Evolutionary conservation across 2,797 vertebrate genomes (phyloP).

Genomic region (Eremophila alpestris): DNA sequence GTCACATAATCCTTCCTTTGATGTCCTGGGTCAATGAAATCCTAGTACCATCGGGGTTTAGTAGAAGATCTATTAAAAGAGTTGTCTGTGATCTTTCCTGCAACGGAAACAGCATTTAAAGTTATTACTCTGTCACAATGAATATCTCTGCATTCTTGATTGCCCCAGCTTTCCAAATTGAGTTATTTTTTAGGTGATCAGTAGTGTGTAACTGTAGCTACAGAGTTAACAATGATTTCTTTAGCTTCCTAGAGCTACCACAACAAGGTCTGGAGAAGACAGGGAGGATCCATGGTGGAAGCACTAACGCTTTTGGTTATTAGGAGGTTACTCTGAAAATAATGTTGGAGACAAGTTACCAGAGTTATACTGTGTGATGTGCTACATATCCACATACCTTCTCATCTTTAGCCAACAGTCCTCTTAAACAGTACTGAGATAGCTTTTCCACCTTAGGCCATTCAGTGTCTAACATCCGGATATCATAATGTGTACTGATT

Average conservation of each 20-base stretch:
- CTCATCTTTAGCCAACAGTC: neutral
- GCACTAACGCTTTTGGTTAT: neutral
- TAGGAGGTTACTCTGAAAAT: neutral
- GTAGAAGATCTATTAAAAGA: slow-evolving; percentile 64
- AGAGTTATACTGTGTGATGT: neutral
- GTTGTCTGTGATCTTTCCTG: slow-evolving; percentile 74
- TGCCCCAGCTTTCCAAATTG: neutral
- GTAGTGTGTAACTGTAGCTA: neutral
- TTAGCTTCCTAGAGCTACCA: neutral
- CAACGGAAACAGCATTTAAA: slow-evolving; percentile 71
- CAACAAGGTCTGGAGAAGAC: neutral
- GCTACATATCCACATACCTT: neutral
- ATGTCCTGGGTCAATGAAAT: slow-evolving; percentile 70
- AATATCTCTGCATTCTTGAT: neutral
- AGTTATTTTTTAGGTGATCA: neutral
- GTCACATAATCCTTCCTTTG: slow-evolving; percentile 67
- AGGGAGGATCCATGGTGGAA: neutral
- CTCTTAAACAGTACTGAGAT: neutral
- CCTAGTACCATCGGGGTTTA: slow-evolving; percentile 51
- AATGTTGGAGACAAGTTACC: neutral
- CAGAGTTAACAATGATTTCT: neutral
- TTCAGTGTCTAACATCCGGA: neutral
- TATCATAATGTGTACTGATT: neutral
- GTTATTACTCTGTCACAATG: slow-evolving; percentile 42
- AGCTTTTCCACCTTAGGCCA: neutral